phyloP scores from a whole-genome alignment of 2,113 vertebrate genomes.

The Aldabrachelys gigantea region DNA sequence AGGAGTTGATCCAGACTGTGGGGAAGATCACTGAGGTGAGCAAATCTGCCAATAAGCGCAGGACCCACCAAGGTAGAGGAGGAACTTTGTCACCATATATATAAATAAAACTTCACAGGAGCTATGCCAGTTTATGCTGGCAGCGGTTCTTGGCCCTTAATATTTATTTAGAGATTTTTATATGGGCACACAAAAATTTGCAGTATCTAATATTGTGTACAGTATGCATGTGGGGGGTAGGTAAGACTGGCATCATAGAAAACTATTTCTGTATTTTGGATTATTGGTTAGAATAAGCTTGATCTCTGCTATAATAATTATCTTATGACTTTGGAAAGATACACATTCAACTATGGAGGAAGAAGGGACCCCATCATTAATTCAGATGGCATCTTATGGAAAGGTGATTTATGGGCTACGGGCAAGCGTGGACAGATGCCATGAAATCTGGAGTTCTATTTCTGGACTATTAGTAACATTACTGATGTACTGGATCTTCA shows the following conservation, averaged over 20 bases:
- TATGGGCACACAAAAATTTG: not conserved
- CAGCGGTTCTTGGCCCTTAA: not conserved
- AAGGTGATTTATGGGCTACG: constrained; percentile 71
- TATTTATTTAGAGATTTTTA: not conserved
- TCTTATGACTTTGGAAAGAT: constrained; percentile 67
- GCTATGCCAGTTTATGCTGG: fast-evolving
- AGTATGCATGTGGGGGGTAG: too few species aligned
- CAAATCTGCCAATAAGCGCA: too few species aligned
- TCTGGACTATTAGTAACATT: not conserved
- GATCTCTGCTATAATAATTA: constrained; percentile 57
- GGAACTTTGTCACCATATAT: too few species aligned
- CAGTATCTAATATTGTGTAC: not conserved
- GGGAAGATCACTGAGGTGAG: too few species aligned
- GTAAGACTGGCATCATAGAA: not conserved
- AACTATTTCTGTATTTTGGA: not conserved
- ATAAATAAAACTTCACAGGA: not conserved
- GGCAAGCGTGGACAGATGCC: constrained; percentile 42
- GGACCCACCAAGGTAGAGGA: too few species aligned
- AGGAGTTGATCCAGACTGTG: too few species aligned
- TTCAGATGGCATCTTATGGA: constrained; percentile 44
- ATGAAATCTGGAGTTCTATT: not conserved
- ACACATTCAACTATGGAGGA: constrained; percentile 43
- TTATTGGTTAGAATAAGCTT: constrained; percentile 30
- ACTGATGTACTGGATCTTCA: not conserved
- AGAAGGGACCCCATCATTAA: constrained; percentile 63